A percentile compares a stretch with the other conserved stretches of the same genome.
Evolutionary conservation across 2,797 vertebrate species (phyloP).

Genomic region (Spinibarbus caldwelli): DNA sequence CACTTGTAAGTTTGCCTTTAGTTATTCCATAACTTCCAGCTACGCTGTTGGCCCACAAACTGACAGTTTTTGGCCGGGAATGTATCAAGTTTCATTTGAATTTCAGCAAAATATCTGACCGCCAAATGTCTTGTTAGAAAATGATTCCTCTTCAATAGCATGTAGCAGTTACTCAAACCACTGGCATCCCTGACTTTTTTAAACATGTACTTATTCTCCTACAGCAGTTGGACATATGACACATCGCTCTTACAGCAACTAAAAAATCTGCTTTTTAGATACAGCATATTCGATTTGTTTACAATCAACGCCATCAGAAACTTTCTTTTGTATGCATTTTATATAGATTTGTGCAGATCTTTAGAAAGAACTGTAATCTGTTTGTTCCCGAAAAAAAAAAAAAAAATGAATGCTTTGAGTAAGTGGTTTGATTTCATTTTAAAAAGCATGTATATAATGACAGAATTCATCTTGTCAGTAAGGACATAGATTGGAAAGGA

Average conservation of each 20-base stretch:
- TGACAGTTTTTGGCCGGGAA: not conserved
- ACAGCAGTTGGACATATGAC: not conserved
- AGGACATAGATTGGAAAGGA: too few species aligned
- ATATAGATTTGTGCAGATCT: not conserved
- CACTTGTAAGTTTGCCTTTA: not conserved
- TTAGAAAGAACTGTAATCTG: not conserved
- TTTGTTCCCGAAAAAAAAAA: not conserved
- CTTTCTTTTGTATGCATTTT: not conserved
- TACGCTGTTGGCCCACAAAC: not conserved
- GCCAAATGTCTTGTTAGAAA: slow-evolving; percentile 1
- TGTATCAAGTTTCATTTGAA: slow-evolving; percentile 2
- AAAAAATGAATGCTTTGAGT: not conserved
- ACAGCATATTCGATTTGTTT: not conserved
- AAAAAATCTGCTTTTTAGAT: not conserved
- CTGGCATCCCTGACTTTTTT: not conserved
- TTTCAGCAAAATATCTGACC: not conserved
- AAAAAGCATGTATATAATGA: not conserved
- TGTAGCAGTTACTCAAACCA: slow-evolving; percentile 26
- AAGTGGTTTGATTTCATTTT: not conserved
- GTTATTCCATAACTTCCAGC: slow-evolving; percentile 16
- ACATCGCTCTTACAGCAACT: not conserved
- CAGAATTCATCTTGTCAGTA: too few species aligned
- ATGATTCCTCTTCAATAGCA: not conserved
- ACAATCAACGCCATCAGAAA: not conserved
- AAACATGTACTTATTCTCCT: not conserved